These are phyloP conservation scores for Carcina quercana DNA, from an alignment of 2,888 invertebrate species.

Conservation along the genomic window DNA sequence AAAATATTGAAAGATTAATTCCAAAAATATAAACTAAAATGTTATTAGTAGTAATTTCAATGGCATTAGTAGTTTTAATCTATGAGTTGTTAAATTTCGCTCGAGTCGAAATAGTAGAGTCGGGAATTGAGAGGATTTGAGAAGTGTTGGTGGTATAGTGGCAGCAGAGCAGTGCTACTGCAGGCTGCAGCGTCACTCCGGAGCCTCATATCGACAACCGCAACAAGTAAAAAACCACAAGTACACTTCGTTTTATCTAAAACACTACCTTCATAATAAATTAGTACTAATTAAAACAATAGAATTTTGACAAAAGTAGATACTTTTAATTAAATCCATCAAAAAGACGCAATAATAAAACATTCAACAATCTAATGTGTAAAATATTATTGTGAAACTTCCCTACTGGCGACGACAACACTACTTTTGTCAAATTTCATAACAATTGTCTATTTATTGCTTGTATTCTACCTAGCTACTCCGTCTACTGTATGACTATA, in stretches of 20 bases:
- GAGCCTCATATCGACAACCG: slow-evolving; percentile 7
- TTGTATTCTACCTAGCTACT: slow-evolving; percentile 58
- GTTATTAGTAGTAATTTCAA: not conserved
- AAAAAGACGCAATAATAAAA: slow-evolving; percentile 30
- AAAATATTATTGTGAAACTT: slow-evolving; percentile 23
- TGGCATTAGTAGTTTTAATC: not conserved
- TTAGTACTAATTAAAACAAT: slow-evolving; percentile 36
- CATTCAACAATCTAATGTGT: slow-evolving; percentile 27
- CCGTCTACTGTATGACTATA: slow-evolving; percentile 23
- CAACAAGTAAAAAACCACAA: slow-evolving; percentile 35
- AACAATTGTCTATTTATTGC: slow-evolving; percentile 63
- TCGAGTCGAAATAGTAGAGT: no score
- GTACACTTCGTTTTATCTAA: slow-evolving; percentile 39
- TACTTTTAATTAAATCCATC: slow-evolving; percentile 28
- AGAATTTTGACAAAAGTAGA: slow-evolving; percentile 54
- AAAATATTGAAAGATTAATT: slow-evolving; percentile 26
- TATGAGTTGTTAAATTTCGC: not conserved
- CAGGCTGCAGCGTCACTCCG: no score
- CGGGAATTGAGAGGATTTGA: no score
- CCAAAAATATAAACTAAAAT: slow-evolving; percentile 39
- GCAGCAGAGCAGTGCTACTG: no score
- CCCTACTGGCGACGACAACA: no score
- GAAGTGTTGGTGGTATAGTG: no score
- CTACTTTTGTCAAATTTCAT: slow-evolving; percentile 53
- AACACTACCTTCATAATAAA: slow-evolving; percentile 35